Evolutionary conservation across 2,113 vertebrate genomes (phyloP).

Genomic region (Gymnogyps californianus): DNA sequence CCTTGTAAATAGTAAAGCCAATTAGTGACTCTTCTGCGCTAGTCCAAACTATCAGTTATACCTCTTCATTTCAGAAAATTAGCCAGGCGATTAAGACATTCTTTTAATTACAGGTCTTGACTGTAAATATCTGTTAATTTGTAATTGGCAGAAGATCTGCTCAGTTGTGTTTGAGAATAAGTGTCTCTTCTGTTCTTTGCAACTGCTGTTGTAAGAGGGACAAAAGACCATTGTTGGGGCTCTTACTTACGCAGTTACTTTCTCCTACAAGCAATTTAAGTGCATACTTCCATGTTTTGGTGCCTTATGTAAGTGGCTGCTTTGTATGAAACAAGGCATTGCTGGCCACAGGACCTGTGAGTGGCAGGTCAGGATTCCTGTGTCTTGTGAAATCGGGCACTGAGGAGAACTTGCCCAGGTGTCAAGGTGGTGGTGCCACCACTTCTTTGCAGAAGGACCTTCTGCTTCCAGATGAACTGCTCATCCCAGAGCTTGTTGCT

Average conservation of each 20-base stretch:
- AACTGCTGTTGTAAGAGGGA: not conserved
- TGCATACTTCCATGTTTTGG: not conserved
- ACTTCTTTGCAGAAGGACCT: not conserved
- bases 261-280: not conserved
- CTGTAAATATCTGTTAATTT: constrained; percentile 16
- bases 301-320: not conserved
- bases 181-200: constrained; percentile 9
- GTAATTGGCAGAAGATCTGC: constrained; percentile 2
- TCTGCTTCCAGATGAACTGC: not conserved
- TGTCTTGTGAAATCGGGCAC: accelerated
- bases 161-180: constrained; percentile 1
- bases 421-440: no score
- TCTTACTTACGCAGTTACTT: not conserved
- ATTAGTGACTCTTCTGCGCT: not conserved
- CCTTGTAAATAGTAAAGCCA: not conserved
- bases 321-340: accelerated
- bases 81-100: not conserved
- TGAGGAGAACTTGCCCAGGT: not conserved
- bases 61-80: not conserved
- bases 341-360: not conserved
- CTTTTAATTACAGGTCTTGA: not conserved
- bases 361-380: accelerated
- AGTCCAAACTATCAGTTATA: not conserved
- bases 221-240: not conserved
- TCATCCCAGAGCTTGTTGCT: not conserved